Base-by-base conservation (phyloP, 2,113 vertebrate genomes). In the Gobio gobio region DNA sequence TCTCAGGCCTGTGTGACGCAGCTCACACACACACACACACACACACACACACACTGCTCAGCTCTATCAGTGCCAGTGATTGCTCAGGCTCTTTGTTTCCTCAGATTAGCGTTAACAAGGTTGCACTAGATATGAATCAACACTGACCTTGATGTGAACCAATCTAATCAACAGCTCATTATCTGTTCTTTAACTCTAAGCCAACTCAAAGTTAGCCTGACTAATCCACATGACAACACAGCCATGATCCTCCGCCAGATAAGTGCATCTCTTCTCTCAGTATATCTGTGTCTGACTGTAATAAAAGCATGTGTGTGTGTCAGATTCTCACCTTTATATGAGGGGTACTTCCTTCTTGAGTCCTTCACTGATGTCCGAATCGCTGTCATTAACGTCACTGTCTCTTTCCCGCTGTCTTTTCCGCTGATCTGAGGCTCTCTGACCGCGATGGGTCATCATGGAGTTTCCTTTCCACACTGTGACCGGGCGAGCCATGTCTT, bases 371-470 rank as follows among this genome's bases (percentile, higher is more conserved):
- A 99, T 96, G 91, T 99, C 98, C 0, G 97, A 99, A 68, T 99
- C 98, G 0, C 97, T 99, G 95, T 99, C 98, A 0, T 99, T 99
- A 91, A 98, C 98, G 92, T 99, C 98, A 3, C 98, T 99, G 94
- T 99, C 97, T 0, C 98, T 91, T 99, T 99, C 10, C 98, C 98
- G 0, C 98, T 99, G 93, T 99, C 98, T 93, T 99, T 99, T 61
- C 98, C 98, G 0, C 98, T 99, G 93, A 99, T 97, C 88, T 98
- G 97, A 0, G 95, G 97, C 82, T 98, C 97, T 80, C 97, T 92
- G 4, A 96, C 96, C 0, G 97, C 96, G 86, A 98, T 97, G 6
- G 6, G 97, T 97, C 29, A 97, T 98, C 91, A 98, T 98, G 0
- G 97, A 97, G 75, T 98, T 98, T 2, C 97, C 97, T 85, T 99